Evolutionary conservation across 2,888 invertebrate species (phyloP).

Genomic region (Boloria euphrosyne): DNA sequence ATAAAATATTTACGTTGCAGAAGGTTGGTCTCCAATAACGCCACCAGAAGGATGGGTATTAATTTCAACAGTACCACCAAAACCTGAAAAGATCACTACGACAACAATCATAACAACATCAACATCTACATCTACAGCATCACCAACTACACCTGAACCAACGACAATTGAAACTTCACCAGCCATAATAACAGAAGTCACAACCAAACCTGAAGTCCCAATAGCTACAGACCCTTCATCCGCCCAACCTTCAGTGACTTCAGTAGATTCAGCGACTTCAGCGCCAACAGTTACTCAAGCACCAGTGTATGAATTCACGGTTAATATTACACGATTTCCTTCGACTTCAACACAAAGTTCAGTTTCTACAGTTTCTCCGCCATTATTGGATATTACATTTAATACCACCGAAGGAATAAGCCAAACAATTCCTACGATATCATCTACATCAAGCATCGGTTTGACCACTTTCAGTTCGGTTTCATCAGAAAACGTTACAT

Average conservation of each 20-base stretch:
- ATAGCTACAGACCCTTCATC: constrained; percentile 33
- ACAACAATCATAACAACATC: constrained; percentile 46
- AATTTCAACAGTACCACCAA: constrained; percentile 66
- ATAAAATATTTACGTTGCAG: constrained; percentile 55
- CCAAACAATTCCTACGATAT: constrained; percentile 32
- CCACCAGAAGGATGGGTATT: constrained; percentile 86
- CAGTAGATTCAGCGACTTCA: constrained; percentile 32
- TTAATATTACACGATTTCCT: constrained; percentile 63
- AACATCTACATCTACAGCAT: constrained; percentile 45
- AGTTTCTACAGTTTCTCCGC: constrained; percentile 29
- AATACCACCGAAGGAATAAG: background rate
- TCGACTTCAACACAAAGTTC: constrained; percentile 58
- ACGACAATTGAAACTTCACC: constrained; percentile 46
- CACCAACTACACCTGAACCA: constrained; percentile 44
- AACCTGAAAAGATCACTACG: constrained; percentile 56
- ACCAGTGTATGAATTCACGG: constrained; percentile 61
- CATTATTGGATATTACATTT: background rate
- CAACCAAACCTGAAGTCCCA: constrained; percentile 41
- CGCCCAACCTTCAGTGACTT: constrained; percentile 28
- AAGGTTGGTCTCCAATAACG: constrained; percentile 84
- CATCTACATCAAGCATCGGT: constrained; percentile 51
- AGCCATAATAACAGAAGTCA: constrained; percentile 56
- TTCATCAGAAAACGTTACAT: constrained; percentile 48
- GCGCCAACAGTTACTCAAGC: constrained; percentile 37
- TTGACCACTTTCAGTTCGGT: constrained; percentile 24